phyloP scores from a whole-genome alignment of 2,113 vertebrate genomes.

The Bettongia penicillata region DNA sequence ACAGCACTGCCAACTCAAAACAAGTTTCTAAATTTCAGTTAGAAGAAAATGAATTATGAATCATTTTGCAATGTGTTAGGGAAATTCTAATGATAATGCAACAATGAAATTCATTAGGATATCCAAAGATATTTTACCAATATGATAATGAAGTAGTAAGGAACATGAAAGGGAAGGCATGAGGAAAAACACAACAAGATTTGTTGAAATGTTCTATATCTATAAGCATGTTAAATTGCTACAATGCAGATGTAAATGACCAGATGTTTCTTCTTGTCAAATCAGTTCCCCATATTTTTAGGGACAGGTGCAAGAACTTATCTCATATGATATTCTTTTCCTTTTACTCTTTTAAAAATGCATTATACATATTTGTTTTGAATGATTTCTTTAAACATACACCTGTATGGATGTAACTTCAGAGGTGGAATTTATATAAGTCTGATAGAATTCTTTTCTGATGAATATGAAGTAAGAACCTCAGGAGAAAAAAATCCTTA shows the following conservation, averaged over 20 bases:
- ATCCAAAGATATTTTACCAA: constrained; percentile 20
- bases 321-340: constrained; percentile 41
- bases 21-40: constrained; percentile 30
- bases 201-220: constrained; percentile 16
- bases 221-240: constrained; percentile 36
- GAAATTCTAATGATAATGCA: constrained; percentile 36
- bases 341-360: constrained; percentile 29
- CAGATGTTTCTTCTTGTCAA: constrained; percentile 19
- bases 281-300: constrained; percentile 23
- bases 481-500: not conserved
- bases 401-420: not conserved
- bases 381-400: not conserved
- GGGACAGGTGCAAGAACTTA: constrained; percentile 31
- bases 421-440: not conserved
- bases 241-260: constrained; percentile 32
- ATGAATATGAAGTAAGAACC: not conserved
- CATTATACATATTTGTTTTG: not conserved
- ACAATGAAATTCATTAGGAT: constrained; percentile 37
- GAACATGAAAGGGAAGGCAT: not conserved
- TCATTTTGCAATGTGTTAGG: constrained; percentile 17
- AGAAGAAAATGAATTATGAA: constrained; percentile 53
- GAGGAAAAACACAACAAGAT: constrained; percentile 48
- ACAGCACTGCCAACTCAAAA: not conserved
- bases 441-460: not conserved
- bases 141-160: not conserved